These are phyloP conservation scores for Terebella lapidaria DNA, from an alignment of 2,888 invertebrate genomes.

Conservation along the genomic window DNA sequence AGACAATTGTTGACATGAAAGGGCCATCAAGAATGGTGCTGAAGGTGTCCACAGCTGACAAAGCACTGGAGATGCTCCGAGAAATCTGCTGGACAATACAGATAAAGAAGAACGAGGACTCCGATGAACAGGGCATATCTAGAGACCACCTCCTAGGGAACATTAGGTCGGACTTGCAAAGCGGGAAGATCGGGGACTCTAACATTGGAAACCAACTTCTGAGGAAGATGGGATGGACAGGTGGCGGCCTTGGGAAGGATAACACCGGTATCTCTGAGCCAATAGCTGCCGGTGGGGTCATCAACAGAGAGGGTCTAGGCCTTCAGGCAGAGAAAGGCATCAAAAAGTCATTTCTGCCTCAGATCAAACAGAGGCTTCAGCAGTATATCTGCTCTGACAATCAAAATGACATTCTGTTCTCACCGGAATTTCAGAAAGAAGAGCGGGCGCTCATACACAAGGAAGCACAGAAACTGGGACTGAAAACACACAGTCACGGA, in stretches of 20 bases:
- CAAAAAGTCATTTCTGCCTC: slow-evolving; percentile 31
- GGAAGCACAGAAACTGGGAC: slow-evolving; percentile 49
- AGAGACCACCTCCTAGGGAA: slow-evolving; percentile 28
- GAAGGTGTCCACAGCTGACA: slow-evolving; percentile 30
- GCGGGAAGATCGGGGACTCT: slow-evolving; percentile 38
- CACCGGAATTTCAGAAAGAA: slow-evolving; percentile 52
- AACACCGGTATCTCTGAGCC: slow-evolving; percentile 66
- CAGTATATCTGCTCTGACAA: slow-evolving; percentile 44
- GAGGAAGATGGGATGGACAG: slow-evolving; percentile 69
- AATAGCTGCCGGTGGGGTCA: slow-evolving; percentile 40
- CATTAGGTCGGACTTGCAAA: slow-evolving; percentile 29
- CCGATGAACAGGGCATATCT: slow-evolving; percentile 19
- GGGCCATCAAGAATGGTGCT: slow-evolving; percentile 28
- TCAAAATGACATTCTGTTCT: slow-evolving; percentile 52
- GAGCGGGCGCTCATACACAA: slow-evolving; percentile 54
- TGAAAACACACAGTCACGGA: slow-evolving; percentile 59
- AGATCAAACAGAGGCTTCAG: slow-evolving; percentile 38
- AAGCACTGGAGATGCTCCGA: slow-evolving; percentile 31
- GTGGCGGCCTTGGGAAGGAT: slow-evolving; percentile 65
- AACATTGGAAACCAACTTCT: slow-evolving; percentile 62
- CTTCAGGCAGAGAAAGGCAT: slow-evolving; percentile 31
- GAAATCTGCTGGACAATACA: slow-evolving; percentile 41
- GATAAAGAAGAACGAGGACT: slow-evolving; percentile 37
- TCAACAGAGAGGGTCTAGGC: slow-evolving; percentile 47
- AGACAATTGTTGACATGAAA: slow-evolving; percentile 27